phyloP scores from a whole-genome alignment of 2,797 vertebrate species.

The Aselliscus stoliczkanus region DNA sequence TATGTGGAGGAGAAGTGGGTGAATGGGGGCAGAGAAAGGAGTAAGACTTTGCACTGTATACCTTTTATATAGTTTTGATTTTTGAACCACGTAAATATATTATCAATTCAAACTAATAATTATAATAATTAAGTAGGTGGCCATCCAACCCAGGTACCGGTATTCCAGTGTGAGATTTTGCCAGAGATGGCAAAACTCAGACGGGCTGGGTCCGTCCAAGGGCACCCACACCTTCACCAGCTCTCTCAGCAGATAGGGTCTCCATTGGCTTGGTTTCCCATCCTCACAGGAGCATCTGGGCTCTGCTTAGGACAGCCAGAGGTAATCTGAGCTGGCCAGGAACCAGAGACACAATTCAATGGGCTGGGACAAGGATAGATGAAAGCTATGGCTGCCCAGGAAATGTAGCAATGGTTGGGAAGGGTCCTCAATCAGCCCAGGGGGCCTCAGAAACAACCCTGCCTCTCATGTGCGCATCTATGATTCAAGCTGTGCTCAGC shows the following conservation, averaged over 20 bases:
- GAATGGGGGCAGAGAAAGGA: neutral
- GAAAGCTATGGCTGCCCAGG: neutral
- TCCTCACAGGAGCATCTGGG: too few species aligned
- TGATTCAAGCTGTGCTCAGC: neutral
- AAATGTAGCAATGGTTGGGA: neutral
- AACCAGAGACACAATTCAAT: neutral
- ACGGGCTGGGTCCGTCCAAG: neutral
- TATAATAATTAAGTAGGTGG: neutral
- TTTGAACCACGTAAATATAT: neutral
- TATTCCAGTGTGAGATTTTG: neutral
- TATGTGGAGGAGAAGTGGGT: neutral
- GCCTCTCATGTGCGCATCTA: neutral
- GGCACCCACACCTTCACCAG: neutral
- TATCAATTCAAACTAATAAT: neutral
- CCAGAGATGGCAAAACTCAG: neutral
- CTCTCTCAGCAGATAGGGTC: neutral
- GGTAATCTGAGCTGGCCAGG: neutral
- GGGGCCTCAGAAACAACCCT: neutral
- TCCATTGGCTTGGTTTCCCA: neutral
- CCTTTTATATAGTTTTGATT: neutral
- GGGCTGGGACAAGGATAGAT: neutral
- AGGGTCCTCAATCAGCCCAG: neutral
- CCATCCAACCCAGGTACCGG: neutral
- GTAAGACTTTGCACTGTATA: neutral
- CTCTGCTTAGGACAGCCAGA: neutral